These are phyloP conservation scores for Tetanocera ferruginea DNA, from an alignment of 2,888 invertebrate species.

Conservation along the genomic window DNA sequence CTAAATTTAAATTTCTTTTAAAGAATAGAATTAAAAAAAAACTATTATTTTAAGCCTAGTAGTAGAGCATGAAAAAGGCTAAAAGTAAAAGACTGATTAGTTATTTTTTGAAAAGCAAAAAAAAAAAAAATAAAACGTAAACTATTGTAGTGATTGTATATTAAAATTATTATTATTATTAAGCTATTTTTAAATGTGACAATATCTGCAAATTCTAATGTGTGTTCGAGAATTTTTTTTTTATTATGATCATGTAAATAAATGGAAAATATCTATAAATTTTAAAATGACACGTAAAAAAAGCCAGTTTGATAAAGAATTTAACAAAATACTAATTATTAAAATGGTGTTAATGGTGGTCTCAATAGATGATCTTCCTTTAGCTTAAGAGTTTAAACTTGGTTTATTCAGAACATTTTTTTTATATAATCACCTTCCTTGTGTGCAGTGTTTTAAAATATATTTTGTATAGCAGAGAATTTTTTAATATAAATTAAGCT, in stretches of 20 bases:
- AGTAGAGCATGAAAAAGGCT: conserved; percentile 6
- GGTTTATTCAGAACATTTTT: too few species aligned
- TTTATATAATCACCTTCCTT: too few species aligned
- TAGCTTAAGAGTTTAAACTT: too few species aligned
- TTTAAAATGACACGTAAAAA: neutral
- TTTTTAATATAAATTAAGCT: too few species aligned
- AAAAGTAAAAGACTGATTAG: conserved; percentile 32
- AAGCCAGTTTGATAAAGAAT: too few species aligned
- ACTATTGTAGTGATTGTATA: neutral
- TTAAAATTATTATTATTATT: conserved; percentile 2
- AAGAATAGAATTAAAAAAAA: conserved; percentile 8
- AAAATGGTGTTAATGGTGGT: too few species aligned
- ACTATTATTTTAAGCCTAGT: conserved; percentile 15
- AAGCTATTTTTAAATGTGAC: conserved; percentile 6
- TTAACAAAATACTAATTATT: too few species aligned
- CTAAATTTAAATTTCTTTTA: conserved; percentile 3
- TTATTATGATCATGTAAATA: neutral
- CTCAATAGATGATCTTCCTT: too few species aligned
- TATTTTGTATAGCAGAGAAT: too few species aligned
- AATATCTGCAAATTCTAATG: conserved; percentile 30
- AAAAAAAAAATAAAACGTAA: neutral
- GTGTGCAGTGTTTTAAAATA: too few species aligned
- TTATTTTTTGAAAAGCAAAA: conserved; percentile 7
- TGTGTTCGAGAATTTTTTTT: neutral
- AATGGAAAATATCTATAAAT: neutral